Evolutionary conservation across 2,113 vertebrate species (phyloP).

Genomic region (Bambusicola thoracicus): DNA sequence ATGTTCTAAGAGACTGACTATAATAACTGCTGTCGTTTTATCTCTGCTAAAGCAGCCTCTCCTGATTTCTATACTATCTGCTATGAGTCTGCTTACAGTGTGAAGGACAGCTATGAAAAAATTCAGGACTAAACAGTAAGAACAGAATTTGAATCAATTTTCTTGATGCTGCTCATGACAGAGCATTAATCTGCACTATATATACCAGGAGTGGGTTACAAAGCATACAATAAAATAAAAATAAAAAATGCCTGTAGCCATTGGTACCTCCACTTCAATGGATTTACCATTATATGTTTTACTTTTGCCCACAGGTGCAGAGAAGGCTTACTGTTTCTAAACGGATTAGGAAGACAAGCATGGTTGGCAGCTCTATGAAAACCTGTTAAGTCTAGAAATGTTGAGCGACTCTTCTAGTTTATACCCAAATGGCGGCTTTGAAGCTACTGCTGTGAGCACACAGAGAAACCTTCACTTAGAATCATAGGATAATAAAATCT

Average conservation of each 20-base stretch:
- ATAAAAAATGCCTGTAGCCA: neutral
- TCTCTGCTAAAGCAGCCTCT: neutral
- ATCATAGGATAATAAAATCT: no score
- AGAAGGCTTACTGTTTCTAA: neutral
- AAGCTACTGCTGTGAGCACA: neutral
- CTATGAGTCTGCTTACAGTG: neutral
- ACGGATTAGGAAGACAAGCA: neutral
- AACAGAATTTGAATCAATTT: neutral
- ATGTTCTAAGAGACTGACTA: neutral
- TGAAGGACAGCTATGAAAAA: neutral
- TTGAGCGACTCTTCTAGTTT: neutral
- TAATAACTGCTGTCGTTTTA: neutral
- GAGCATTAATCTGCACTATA: neutral
- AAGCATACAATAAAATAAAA: neutral
- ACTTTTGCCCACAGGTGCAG: neutral
- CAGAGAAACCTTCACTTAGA: neutral
- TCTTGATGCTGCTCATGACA: neutral
- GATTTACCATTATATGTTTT: neutral
- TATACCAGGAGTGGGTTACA: neutral
- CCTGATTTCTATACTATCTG: neutral
- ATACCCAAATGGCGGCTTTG: neutral
- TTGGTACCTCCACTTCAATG: accelerated
- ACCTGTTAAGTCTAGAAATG: neutral
- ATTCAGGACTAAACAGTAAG: neutral
- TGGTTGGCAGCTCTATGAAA: neutral